These are phyloP conservation scores for Sphecodes monilicornis DNA, from an alignment of 2,888 invertebrate genomes.

Conservation along the genomic window DNA sequence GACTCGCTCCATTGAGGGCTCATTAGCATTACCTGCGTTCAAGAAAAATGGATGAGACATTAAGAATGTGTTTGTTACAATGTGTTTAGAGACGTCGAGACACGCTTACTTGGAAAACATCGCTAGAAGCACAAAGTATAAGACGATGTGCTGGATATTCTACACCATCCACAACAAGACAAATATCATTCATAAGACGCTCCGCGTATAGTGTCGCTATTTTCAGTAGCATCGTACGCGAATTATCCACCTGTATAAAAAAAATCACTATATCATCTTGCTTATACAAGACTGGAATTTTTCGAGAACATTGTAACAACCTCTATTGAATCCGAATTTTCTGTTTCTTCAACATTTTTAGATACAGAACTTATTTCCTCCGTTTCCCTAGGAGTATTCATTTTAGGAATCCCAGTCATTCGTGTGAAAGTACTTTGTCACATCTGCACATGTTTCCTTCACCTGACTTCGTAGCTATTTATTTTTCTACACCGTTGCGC, in stretches of 20 bases:
- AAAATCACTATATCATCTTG: constrained; percentile 51
- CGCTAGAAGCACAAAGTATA: constrained; percentile 96
- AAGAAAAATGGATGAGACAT: background rate
- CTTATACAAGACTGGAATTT: background rate
- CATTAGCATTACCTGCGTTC: constrained; percentile 95
- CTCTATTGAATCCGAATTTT: constrained; percentile 76
- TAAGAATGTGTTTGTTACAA: background rate
- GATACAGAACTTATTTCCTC: constrained; percentile 24
- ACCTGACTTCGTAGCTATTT: constrained; percentile 13
- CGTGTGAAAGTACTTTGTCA: constrained; percentile 73
- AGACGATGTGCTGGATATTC: constrained; percentile 95
- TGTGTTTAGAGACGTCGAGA: background rate
- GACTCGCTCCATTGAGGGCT: constrained; percentile 97
- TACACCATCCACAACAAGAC: constrained; percentile 92
- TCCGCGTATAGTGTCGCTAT: constrained; percentile 94
- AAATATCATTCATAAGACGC: constrained; percentile 95
- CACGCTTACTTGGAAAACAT: constrained; percentile 93
- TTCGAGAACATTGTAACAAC: constrained; percentile 49
- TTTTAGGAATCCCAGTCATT: constrained; percentile 73
- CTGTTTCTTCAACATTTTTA: constrained; percentile 49
- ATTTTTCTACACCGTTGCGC: background rate
- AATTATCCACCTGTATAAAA: constrained; percentile 91
- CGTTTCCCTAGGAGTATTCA: constrained; percentile 63
- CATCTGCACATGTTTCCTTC: constrained; percentile 70
- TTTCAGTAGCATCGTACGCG: constrained; percentile 91